Base-by-base conservation (phyloP, 2,888 invertebrate species). In the Zygogramma bicolorata region DNA sequence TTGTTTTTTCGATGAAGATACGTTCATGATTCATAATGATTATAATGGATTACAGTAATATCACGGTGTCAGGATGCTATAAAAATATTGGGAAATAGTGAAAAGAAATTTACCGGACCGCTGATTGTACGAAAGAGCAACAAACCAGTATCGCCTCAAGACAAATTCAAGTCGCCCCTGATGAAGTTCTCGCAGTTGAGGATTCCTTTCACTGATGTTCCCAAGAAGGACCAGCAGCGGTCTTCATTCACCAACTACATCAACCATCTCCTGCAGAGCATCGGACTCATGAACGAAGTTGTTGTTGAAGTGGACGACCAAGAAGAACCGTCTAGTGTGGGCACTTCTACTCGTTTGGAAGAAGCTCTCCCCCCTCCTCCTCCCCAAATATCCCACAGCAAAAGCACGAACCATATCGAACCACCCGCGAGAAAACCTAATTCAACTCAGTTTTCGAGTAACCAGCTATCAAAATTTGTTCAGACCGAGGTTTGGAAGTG, bases 31-130 rank as follows among this genome's bases (percentile, higher is more conserved):
- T 20, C 22, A 65, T 70, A 73, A 72, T 73, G 40, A 74, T 73
- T 74, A 53, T 77, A 76, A 74, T 82, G 79, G 79, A 75, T 85
- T 86, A 63, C 85, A 87, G 87, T 87, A 73, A 85, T 87, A 79
- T 83, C 85, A 76, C 83, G 85, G 71, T 87, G 87, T 81, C 87
- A 87, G 79, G 87, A 87, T 70, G 86, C 85, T 13, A 81, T 87
- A 72, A 86, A 83, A 75, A 75, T 81, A 61, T 76, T 87, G 73
- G 82, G 77, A 42, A 72, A 65, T 62, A 68, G 65, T 29, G 75
- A 77, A 71, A 75, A 82, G 68, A 83, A 81, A 68, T 79, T 82
- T 49, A 73, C 75, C 42, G 86, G 86, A 15, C 82, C 84, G 20
- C 81, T 86, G 68, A 75, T 81, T 40, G 77, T 84, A 27, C 73